A percentile compares a stretch with the other conserved stretches of the same genome.
phyloP scores from a whole-genome alignment of 2,797 vertebrate species.

The Clarias platycephalus region DNA sequence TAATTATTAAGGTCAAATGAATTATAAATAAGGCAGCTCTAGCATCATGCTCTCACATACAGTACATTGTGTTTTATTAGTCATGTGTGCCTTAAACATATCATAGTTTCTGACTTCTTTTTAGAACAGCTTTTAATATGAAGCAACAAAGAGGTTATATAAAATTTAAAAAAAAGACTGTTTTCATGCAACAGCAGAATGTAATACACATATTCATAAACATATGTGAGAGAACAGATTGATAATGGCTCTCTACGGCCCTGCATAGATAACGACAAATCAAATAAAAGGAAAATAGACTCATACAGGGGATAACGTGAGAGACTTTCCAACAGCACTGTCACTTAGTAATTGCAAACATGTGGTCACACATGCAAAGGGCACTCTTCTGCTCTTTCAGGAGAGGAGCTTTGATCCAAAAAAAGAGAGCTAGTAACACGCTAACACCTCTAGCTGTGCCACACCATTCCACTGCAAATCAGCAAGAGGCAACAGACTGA shows the following conservation, averaged over 20 bases:
- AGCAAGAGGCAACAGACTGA: not conserved
- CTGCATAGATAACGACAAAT: not conserved
- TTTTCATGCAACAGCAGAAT: not conserved
- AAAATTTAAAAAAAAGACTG: not conserved
- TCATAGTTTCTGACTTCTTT: not conserved
- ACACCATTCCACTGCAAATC: not conserved
- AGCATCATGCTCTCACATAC: not conserved
- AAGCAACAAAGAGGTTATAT: not conserved
- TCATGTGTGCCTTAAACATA: not conserved
- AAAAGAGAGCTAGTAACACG: slow-evolving; percentile 40
- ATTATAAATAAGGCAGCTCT: not conserved
- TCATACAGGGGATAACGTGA: not conserved
- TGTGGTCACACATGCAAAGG: not conserved
- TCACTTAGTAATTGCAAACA: not conserved
- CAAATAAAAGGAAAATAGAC: not conserved
- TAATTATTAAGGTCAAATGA: too few relatives aligned
- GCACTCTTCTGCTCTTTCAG: not conserved
- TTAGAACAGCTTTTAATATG: not conserved
- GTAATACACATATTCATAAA: not conserved
- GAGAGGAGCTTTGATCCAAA: slow-evolving; percentile 14
- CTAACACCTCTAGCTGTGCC: slow-evolving; percentile 33
- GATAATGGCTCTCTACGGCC: not conserved
- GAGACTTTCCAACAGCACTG: not conserved
- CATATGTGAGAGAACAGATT: not conserved
- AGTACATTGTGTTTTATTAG: not conserved